Evolutionary conservation across 2,797 vertebrate genomes (phyloP).

Genomic region (Acanthurus tractus): DNA sequence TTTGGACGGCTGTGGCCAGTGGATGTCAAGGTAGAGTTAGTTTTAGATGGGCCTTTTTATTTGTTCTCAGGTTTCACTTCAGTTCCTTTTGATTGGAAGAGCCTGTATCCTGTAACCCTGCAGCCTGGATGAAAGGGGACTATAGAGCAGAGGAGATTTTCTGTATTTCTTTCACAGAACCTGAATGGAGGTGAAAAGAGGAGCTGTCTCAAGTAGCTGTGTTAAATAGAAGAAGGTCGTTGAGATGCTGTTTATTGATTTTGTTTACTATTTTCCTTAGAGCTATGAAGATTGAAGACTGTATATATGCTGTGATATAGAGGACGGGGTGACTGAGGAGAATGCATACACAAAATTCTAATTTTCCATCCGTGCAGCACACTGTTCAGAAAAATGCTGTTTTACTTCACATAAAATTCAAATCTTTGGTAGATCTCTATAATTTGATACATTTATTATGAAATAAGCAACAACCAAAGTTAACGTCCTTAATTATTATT

Average conservation of each 20-base stretch:
- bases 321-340: background rate
- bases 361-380: background rate
- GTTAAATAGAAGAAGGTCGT: slow-evolving; percentile 1
- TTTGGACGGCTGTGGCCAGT: slow-evolving; percentile 49
- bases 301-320: background rate
- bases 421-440: background rate
- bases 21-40: slow-evolving; percentile 41
- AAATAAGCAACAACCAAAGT: background rate
- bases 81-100: slow-evolving; percentile 34
- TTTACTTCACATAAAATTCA: background rate
- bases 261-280: background rate
- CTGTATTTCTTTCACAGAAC: slow-evolving; percentile 13
- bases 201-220: slow-evolving; percentile 6
- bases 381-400: background rate
- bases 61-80: slow-evolving; percentile 34
- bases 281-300: background rate
- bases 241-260: background rate
- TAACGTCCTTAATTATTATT: background rate
- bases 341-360: background rate
- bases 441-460: background rate
- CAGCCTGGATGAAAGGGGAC: background rate
- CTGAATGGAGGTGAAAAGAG: background rate
- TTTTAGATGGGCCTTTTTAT: slow-evolving; percentile 55
- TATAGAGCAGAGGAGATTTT: slow-evolving; percentile 9
- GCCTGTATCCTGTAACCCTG: background rate